phyloP scores from a whole-genome alignment of 1,140 invertebrate species.

The Monomorium pharaonis region DNA sequence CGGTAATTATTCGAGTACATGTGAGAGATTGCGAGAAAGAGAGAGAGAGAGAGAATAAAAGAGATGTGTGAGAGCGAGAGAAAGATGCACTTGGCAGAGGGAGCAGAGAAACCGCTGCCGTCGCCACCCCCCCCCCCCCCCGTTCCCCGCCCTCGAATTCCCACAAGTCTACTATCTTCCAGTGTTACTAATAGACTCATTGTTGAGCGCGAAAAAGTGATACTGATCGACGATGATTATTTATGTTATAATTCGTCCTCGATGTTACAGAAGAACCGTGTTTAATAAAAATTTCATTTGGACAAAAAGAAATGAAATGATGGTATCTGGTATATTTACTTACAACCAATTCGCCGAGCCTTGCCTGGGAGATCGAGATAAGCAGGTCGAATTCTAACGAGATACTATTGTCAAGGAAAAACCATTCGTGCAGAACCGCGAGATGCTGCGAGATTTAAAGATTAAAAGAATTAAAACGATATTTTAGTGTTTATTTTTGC shows the following conservation, averaged over 20 bases:
- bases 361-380: constrained; percentile 25
- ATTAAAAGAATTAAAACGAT: too few relatives aligned
- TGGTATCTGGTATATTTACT: constrained; percentile 65
- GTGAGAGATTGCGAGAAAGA: constrained; percentile 11
- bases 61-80: constrained; percentile 52
- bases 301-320: constrained; percentile 74
- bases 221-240: constrained; percentile 84
- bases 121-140: constrained; percentile 61
- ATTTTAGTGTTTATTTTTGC: neutral
- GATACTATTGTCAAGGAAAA: too few relatives aligned
- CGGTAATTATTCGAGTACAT: constrained; percentile 51
- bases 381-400: neutral
- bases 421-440: too few relatives aligned
- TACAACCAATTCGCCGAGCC: constrained; percentile 57
- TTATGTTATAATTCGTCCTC: constrained; percentile 85
- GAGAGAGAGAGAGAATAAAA: constrained; percentile 59
- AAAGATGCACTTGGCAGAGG: constrained; percentile 60
- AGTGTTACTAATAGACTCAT: constrained; percentile 83
- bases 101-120: constrained; percentile 67
- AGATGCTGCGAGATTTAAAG: too few relatives aligned
- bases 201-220: constrained; percentile 84
- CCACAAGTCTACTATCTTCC: constrained; percentile 80
- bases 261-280: constrained; percentile 85
- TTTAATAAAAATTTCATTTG: constrained; percentile 86
- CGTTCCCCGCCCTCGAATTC: constrained; percentile 22